Evolutionary conservation across 2,113 vertebrate genomes (phyloP).

Genomic region (Cinclus mexicanus): DNA sequence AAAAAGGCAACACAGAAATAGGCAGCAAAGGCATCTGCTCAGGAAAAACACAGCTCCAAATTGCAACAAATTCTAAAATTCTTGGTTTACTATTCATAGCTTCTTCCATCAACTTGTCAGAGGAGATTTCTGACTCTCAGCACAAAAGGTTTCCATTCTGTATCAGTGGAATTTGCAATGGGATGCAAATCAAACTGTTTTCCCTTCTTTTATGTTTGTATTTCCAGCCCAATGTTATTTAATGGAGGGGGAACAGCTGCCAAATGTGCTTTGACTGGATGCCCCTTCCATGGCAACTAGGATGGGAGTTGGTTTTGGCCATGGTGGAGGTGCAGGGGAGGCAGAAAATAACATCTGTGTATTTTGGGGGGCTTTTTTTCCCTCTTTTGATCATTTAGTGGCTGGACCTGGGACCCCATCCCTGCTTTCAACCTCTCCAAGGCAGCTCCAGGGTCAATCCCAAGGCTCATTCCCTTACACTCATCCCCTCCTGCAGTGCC

Average conservation of each 20-base stretch:
- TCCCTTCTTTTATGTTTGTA: not conserved
- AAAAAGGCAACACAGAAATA: not conserved
- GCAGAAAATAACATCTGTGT: not conserved
- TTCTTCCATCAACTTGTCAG: not conserved
- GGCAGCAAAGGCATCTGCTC: not conserved
- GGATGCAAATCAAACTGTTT: not conserved
- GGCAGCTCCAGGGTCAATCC: not conserved
- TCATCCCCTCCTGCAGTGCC: not conserved
- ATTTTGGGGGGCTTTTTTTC: not conserved
- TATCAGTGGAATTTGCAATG: not conserved
- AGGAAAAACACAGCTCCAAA: not conserved
- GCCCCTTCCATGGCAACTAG: not conserved
- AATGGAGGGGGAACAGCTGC: not conserved
- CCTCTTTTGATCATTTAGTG: not conserved
- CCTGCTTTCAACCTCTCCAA: not conserved
- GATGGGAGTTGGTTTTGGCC: not conserved
- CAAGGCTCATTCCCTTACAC: not conserved
- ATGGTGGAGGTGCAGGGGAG: not conserved
- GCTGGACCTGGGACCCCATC: not conserved
- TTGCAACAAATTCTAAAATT: not conserved
- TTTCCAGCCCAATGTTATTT: not conserved
- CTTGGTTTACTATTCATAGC: not conserved
- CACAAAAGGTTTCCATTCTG: not conserved
- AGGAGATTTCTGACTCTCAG: not conserved
- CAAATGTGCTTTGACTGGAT: not conserved